Base-by-base conservation (phyloP, 2,113 vertebrate genomes). In the Pomatorhinus ruficollis region DNA sequence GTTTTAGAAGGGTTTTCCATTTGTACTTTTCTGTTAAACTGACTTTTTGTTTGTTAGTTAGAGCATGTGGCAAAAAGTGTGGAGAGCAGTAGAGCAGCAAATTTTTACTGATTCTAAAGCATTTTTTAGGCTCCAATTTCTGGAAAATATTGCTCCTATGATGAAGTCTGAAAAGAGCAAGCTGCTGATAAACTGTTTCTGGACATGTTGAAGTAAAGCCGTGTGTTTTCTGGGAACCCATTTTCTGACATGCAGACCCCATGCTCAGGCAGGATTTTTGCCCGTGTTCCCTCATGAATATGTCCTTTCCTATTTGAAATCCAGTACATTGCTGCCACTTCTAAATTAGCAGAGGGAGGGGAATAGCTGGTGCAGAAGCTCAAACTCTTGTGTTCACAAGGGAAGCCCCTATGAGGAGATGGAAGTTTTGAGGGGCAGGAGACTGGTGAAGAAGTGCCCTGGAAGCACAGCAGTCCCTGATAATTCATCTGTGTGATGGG, bases 241-340 rank as follows among this genome's bases (percentile, higher is more conserved):
- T 75, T 87, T 68, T 27, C 66, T 81, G 53, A n/a, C 21, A 5
- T 12, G 5, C 37, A 27, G 37, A 30, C 24, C 52, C 27, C 35
- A 6, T 45, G 65, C 37, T 71, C 31, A 39, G 69, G 33, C 27
- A 19, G 27, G 30, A 17, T 52, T 95, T 89, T 81, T 74, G 22
- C 24, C 3, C 1, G 1, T 39, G 33, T 78, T 89, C 30, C 12
- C 15, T 20, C 6, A 1, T 70, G 68, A 21, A 1, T n/a, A 2
- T 50, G 35, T 39, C 65, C 14, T 82, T 64, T 87, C 59, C 42
- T 65, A 10, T 53, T 44, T 83, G 44, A 64, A 71, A 63, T 52
- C 53, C 27, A 8, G 25, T 52, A 9, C 33, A 90, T 57, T 81
- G 33, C 71, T 78, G 61, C 31, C 40, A 19, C 17, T 72, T 74